phyloP scores from a whole-genome alignment of 1,140 invertebrate species.

The Parapsyche elsis region DNA sequence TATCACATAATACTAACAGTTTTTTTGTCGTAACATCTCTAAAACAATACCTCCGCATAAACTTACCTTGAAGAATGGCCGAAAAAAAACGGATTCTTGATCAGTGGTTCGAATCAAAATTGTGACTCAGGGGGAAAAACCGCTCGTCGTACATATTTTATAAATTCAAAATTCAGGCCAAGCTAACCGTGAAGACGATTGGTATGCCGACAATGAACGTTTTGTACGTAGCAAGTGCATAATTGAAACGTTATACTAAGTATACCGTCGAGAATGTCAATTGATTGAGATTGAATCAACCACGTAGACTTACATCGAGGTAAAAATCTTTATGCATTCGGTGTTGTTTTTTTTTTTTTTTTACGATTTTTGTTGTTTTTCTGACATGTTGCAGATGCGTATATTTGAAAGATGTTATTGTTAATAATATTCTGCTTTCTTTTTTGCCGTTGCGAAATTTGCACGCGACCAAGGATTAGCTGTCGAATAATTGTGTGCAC shows the following conservation, averaged over 20 bases:
- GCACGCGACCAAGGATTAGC: conserved; percentile 10
- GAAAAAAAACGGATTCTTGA: conserved; percentile 5
- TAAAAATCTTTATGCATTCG: no score
- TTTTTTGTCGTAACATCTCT: no score
- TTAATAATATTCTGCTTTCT: conserved; percentile 34
- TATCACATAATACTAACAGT: no score
- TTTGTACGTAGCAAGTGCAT: no score
- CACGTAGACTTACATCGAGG: no score
- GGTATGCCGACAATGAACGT: no score
- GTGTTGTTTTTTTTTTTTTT: no score
- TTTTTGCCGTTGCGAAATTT: conserved; percentile 26
- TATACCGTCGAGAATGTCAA: no score
- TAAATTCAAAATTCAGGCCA: neutral
- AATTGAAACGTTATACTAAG: no score
- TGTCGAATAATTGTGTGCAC: neutral
- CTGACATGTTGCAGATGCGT: no score
- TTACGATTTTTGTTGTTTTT: no score
- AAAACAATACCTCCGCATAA: neutral
- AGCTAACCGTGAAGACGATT: neutral
- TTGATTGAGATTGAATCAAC: no score
- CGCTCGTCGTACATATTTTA: neutral
- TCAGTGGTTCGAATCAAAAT: neutral
- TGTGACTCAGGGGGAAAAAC: conserved; percentile 18
- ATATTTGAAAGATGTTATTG: neutral
- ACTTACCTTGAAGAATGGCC: neutral